Base-by-base conservation (phyloP, 2,113 vertebrate species). In the Alethe castanea region DNA sequence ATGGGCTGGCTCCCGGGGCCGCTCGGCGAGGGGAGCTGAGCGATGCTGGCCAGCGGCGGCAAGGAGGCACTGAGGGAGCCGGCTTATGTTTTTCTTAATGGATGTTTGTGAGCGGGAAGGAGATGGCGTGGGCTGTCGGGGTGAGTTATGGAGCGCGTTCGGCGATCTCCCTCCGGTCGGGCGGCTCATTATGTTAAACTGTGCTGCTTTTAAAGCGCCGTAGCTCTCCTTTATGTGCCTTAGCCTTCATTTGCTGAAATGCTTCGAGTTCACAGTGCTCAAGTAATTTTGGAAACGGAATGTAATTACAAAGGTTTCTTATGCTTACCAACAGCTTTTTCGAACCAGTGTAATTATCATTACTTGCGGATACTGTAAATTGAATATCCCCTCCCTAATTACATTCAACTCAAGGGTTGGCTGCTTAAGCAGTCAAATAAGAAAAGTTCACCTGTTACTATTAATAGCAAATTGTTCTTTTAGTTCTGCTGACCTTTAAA, bases 321-420 rank as follows among this genome's bases (percentile, higher is more conserved):
- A 96, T 98, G 98, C 98, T 98, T 98, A 98, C 98, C 97, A 98
- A 98, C 97, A 96, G 98, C 98, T 98, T 98, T 98, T 98, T 97
- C 92, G 96, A 96, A 98, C 96, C 97, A 97, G 96, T 97, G 98
- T 98, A 98, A 98, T 98, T 98, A 98, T 98, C 98, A 97, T 98
- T 98, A 98, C 98, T 98, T 96, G 97, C 96, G 97, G 97, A 98
- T 98, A 98, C 98, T 98, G 98, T 98, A 98, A 98, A 98, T 98
- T 98, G 98, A 98, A 98, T 98, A 98, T 98, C 97, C 96, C 96
- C 96, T 97, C 92, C 97, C 98, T 98, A 98, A 98, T 98, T 98
- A 97, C 98, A 97, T 98, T 98, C 98, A 97, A 98, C 97, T 98
- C 96, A 80, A 97, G 97, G 97, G 98, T 91, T 98, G 98, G 96